A percentile compares a stretch with the other conserved stretches of the same genome.
These are phyloP conservation scores for Leptopilina boulardi DNA, from an alignment of 1,140 invertebrate genomes.

Conservation along the genomic window DNA sequence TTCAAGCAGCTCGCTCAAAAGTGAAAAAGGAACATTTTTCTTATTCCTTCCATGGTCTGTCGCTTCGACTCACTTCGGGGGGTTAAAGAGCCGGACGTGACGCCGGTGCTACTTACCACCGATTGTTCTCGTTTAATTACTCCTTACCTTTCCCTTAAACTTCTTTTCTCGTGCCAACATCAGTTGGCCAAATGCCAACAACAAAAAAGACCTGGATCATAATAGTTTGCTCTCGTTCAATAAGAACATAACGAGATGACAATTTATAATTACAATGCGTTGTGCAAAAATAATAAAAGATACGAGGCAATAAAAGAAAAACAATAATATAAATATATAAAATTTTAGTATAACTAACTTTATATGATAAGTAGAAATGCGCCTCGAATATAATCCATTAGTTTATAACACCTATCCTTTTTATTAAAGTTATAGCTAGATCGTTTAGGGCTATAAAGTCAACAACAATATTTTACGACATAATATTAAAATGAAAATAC, in stretches of 20 bases:
- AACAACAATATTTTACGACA: not conserved
- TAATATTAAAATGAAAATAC: not conserved
- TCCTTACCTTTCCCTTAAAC: not conserved
- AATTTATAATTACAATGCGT: slow-evolving; percentile 16
- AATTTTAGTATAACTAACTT: not conserved
- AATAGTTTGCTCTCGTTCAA: slow-evolving; percentile 30
- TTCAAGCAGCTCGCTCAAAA: not conserved
- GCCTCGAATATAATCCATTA: not conserved
- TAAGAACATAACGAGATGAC: not conserved
- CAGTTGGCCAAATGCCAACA: slow-evolving; percentile 12
- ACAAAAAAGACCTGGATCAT: slow-evolving; percentile 18
- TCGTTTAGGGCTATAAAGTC: not conserved
- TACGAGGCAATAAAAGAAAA: not conserved
- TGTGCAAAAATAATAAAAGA: not conserved
- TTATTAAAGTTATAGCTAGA: not conserved
- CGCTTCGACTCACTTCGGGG: not conserved
- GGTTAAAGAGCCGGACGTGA: slow-evolving; percentile 26
- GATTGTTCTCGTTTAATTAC: slow-evolving; percentile 30
- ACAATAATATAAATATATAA: not conserved
- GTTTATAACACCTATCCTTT: not conserved
- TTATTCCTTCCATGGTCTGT: not conserved
- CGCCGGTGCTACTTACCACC: slow-evolving; percentile 27
- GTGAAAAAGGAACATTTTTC: not conserved
- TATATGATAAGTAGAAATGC: not conserved
- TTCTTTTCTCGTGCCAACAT: slow-evolving; percentile 5